Evolutionary conservation across 2,113 vertebrate species (phyloP), one percentile per base, ranked within the genome.

Genomic region (Tachuris rubrigastra): DNA sequence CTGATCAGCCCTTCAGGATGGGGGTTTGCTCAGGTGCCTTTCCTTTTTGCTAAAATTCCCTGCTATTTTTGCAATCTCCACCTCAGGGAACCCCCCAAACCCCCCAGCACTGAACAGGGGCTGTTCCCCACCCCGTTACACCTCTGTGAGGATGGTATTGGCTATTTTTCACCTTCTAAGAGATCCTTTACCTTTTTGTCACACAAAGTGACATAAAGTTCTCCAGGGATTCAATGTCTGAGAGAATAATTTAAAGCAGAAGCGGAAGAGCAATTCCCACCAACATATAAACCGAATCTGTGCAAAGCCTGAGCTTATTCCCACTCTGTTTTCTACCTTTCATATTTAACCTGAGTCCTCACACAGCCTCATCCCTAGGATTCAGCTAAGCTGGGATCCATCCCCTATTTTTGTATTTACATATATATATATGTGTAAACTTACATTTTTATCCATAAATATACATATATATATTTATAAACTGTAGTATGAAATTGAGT

Each of bases 401-500:
- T 4, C 59, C 59, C 9, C 0, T 23, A 9, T 47, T 28, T 12
- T 46, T 65, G 10, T 46, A 37, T 63, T 19, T 21, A 21, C 14
- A 42, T 22, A 65, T 28, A 23, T 18, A 41, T 9, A 21, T 46
- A 25, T 10, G 23, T 24, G n/a, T 10, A 30, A 50, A 50, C 25
- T 50, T 27, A 50, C 14, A 50, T 50, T 50, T 50, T 14, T 25
- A 25, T 50, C 25, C 24, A 50, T 25, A 50, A 25, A 50, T 49
- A 49, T 50, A 50, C 24, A 23, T 13, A 39, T 6, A 21, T 46
- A 27, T 10, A 31, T 24, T 30, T 10, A 30, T 1, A 12, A 21
- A 46, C 0, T 1, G 8, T 12, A 10, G 5, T 1, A 0, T 5
- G 39, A 16, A 16, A 33, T 18, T 42, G 21, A 71, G 5, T 5